phyloP scores from a whole-genome alignment of 2,797 vertebrate species.

The Rhinoraja longicauda region DNA sequence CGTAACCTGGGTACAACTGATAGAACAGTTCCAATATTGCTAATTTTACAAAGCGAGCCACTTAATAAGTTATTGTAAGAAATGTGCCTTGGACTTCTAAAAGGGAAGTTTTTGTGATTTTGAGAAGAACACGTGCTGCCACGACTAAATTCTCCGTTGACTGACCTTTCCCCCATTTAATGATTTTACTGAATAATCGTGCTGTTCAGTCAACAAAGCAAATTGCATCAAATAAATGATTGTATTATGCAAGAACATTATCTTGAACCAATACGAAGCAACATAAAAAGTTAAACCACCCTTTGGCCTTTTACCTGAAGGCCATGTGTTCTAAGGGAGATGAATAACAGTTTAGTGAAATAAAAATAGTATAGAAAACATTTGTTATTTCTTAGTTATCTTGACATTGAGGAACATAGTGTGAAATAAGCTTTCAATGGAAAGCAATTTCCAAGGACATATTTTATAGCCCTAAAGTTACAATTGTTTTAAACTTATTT shows the following conservation, averaged over 20 bases:
- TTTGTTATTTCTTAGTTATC: neutral
- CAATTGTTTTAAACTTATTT: neutral
- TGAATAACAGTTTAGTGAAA: neutral
- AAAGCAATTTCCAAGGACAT: neutral
- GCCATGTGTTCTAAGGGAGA: neutral
- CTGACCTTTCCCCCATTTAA: neutral
- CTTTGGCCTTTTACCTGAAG: slow-evolving; percentile 14
- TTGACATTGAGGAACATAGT: neutral
- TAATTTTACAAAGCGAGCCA: neutral
- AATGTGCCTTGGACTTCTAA: neutral
- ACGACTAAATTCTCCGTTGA: neutral
- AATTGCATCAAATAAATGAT: neutral
- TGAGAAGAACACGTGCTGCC: neutral
- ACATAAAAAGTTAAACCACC: neutral
- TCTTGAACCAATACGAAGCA: neutral
- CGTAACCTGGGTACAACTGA: too few relatives aligned
- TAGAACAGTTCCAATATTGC: neutral
- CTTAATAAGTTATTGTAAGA: neutral
- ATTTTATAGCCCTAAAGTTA: neutral
- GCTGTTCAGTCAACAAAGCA: neutral
- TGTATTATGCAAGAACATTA: slow-evolving; percentile 33
- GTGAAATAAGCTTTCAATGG: neutral
- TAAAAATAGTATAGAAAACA: neutral
- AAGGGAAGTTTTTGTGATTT: neutral
- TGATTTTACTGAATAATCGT: neutral